phyloP scores from a whole-genome alignment of 2,888 invertebrate genomes.

The Scaptomyza parva region DNA sequence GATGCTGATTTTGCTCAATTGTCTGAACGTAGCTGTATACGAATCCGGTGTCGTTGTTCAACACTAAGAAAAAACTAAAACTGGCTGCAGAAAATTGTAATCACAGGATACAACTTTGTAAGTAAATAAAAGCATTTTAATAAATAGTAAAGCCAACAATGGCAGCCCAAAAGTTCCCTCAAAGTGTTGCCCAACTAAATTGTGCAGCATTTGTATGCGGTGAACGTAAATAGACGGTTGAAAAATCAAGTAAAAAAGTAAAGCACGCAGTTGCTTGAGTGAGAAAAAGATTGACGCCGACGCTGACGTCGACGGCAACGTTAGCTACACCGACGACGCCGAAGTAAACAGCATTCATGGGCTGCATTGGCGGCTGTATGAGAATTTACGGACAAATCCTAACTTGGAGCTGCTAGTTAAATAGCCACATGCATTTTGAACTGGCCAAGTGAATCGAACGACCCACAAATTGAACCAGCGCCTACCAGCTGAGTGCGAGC shows the following conservation, averaged over 20 bases:
- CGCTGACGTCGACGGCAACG: slow-evolving; percentile 43
- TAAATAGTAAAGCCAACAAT: slow-evolving; percentile 16
- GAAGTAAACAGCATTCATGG: slow-evolving; percentile 23
- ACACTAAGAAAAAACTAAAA: slow-evolving; percentile 76
- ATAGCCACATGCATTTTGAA: slow-evolving; percentile 33
- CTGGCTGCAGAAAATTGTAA: slow-evolving; percentile 70
- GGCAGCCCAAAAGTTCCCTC: slow-evolving; percentile 31
- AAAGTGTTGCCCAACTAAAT: slow-evolving; percentile 49
- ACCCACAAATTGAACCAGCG: slow-evolving; percentile 31
- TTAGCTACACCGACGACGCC: slow-evolving; percentile 41
- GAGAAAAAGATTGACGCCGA: slow-evolving; percentile 55
- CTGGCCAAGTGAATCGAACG: slow-evolving; percentile 51
- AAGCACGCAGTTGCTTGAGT: slow-evolving; percentile 44
- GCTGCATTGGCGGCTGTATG: slow-evolving; percentile 16
- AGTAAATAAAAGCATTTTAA: slow-evolving; percentile 64
- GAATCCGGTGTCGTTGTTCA: slow-evolving; percentile 48
- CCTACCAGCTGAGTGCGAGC: slow-evolving; percentile 32
- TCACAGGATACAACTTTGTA: slow-evolving; percentile 81
- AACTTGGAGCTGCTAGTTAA: slow-evolving; percentile 26
- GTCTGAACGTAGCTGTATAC: slow-evolving; percentile 61
- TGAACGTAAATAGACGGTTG: slow-evolving; percentile 12
- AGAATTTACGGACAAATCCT: slow-evolving; percentile 46
- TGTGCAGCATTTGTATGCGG: slow-evolving; percentile 38
- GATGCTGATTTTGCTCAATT: slow-evolving; percentile 1
- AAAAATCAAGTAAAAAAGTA: slow-evolving; percentile 52